Conservation (phyloP, 2,113 vertebrate species). For the Nycticebus coucang region DNA sequence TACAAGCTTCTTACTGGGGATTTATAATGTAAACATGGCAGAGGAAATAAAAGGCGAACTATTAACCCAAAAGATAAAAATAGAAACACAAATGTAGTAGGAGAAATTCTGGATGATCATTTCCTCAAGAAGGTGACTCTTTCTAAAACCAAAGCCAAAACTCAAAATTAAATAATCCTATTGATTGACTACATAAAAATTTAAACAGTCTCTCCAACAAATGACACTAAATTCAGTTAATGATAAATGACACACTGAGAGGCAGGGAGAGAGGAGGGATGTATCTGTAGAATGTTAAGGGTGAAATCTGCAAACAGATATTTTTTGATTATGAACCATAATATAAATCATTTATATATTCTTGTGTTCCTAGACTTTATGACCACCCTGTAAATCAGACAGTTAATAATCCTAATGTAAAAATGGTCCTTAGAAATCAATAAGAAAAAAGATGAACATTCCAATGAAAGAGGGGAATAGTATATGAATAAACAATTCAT, state of each 20-base stretch:
- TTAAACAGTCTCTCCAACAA: background rate
- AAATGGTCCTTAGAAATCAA: background rate
- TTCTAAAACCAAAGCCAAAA: conserved; percentile 22
- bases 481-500: background rate
- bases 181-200: background rate
- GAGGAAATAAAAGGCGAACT: background rate
- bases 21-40: background rate
- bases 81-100: background rate
- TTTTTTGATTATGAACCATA: conserved; percentile 1
- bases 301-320: background rate
- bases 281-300: background rate
- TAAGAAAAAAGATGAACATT: conserved; percentile 4
- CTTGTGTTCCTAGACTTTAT: background rate
- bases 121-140: background rate
- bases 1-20: conserved; percentile 1
- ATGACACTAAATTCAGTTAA: background rate
- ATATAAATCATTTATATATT: background rate
- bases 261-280: background rate
- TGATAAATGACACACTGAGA: background rate
- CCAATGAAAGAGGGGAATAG: background rate
- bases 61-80: background rate
- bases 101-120: background rate
- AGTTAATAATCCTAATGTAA: background rate
- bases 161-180: background rate
- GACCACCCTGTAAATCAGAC: background rate